Evolutionary conservation across 2,797 vertebrate genomes (phyloP), one percentile per base, ranked within the genome.

Genomic region (Etheostoma perlongum): DNA sequence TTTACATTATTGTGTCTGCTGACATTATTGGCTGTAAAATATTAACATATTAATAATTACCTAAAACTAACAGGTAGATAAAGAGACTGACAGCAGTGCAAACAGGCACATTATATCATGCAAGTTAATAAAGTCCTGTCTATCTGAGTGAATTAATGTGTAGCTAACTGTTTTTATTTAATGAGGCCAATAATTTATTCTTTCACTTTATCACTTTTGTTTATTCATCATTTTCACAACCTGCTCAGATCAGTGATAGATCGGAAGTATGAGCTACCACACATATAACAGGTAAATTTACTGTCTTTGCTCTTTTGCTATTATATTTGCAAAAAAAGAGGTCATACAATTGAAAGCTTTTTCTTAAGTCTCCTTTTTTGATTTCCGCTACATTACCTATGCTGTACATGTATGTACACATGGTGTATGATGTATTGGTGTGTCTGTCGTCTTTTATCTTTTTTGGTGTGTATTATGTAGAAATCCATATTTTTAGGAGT

Each of bases 71-170:
- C 42, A 79, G 72, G 72, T 76, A n/a, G 62, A 79, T 36, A 46
- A 60, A 73, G 58, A 82, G 63, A 79, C 51, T 71, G 64, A 76
- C 73, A 80, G 61, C 60, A 15, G 62, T 23, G 57, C 18, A 44
- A 83, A 72, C 23, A 64, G 64, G 48, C 49, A 33, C 67, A 55
- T 51, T 72, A 74, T 48, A 61, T 63, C 40, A 47, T 66, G 77
- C 76, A 80, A 80, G 54, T 75, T 81, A 85, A 86, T 88, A 64
- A 84, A 89, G 80, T 66, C 57, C 44, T 69, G 67, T 79, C 51
- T 83, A 54, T 83, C 66, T 13, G 27, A 67, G 23, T 69, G 55
- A 82, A 82, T 85, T 71, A 79, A 81, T 81, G 42, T 79, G 71
- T 7, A 25, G 44, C 79, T 70, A 66, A 73, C 64, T 72, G 78